phyloP scores from a whole-genome alignment of 2,888 invertebrate species.

The Andricus quercusramuli region DNA sequence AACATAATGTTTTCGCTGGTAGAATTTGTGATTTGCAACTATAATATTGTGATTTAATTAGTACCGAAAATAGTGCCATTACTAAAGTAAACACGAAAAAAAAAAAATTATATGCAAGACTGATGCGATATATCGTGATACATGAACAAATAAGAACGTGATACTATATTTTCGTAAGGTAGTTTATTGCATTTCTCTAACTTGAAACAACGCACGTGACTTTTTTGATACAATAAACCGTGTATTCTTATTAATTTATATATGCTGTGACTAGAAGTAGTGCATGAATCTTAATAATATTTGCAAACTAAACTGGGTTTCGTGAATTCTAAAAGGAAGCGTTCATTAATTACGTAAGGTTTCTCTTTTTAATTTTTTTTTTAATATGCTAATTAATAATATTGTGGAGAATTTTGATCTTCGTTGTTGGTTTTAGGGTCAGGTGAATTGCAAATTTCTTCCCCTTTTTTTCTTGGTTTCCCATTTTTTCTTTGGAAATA shows the following conservation, averaged over 20 bases:
- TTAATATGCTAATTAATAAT: no score
- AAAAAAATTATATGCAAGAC: constrained; percentile 61
- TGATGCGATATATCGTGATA: constrained; percentile 67
- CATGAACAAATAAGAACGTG: constrained; percentile 62
- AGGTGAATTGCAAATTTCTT: no score
- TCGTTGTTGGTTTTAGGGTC: no score
- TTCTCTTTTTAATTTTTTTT: no score
- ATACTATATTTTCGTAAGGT: constrained; percentile 71
- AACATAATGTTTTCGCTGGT: neutral
- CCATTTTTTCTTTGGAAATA: no score
- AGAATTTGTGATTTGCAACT: constrained; percentile 7
- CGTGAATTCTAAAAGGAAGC: neutral
- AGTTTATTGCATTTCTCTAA: constrained; percentile 55
- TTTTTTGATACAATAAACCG: neutral
- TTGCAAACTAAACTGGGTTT: neutral
- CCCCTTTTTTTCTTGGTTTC: no score
- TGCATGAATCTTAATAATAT: neutral
- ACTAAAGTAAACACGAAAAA: neutral
- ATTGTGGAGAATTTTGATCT: no score
- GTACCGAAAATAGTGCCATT: constrained; percentile 33
- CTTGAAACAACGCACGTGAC: neutral
- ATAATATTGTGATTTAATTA: constrained; percentile 2
- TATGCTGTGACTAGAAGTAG: constrained; percentile 2
- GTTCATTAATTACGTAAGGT: no score
- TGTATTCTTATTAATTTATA: neutral